Percentiles rank a stretch among this genome's conserved stretches.
Conservation (phyloP, 2,888 invertebrate genomes). For the Apeira syringaria region DNA sequence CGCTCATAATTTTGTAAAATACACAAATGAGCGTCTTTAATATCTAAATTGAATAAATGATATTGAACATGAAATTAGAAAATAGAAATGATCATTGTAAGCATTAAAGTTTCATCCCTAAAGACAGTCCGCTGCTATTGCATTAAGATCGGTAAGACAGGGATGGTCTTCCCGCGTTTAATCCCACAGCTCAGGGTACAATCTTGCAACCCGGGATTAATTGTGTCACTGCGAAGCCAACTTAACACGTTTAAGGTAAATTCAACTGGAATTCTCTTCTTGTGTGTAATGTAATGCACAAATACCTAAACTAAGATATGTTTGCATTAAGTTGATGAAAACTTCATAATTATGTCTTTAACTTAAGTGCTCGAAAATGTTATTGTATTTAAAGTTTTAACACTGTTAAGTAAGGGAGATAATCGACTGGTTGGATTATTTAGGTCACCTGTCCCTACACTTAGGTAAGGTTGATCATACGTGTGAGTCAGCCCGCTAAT, state of each 20-base stretch:
- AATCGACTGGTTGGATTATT: too few species aligned
- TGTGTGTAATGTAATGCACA: too few species aligned
- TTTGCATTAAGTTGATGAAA: too few species aligned
- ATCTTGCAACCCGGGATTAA: slow-evolving; percentile 9
- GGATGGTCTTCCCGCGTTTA: slow-evolving; percentile 4
- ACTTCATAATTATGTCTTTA: too few species aligned
- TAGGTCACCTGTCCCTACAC: not conserved
- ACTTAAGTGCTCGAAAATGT: too few species aligned
- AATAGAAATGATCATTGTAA: not conserved
- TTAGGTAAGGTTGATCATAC: slow-evolving; percentile 6
- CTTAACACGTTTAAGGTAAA: slow-evolving; percentile 4
- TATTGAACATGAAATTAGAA: too few species aligned
- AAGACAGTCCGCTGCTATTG: slow-evolving; percentile 1
- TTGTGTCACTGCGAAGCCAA: slow-evolving; percentile 4
- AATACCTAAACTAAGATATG: too few species aligned
- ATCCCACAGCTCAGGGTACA: slow-evolving; percentile 2
- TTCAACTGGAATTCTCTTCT: not conserved
- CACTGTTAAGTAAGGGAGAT: too few species aligned
- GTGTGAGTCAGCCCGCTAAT: slow-evolving; percentile 57
- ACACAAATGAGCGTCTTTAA: too few species aligned
- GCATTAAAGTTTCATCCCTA: not conserved
- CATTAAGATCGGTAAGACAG: slow-evolving; percentile 6
- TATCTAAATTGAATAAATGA: too few species aligned
- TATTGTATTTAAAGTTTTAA: too few species aligned
- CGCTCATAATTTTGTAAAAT: too few species aligned